phyloP scores from a whole-genome alignment of 2,113 vertebrate genomes.

The Acrocephalus kingi region DNA sequence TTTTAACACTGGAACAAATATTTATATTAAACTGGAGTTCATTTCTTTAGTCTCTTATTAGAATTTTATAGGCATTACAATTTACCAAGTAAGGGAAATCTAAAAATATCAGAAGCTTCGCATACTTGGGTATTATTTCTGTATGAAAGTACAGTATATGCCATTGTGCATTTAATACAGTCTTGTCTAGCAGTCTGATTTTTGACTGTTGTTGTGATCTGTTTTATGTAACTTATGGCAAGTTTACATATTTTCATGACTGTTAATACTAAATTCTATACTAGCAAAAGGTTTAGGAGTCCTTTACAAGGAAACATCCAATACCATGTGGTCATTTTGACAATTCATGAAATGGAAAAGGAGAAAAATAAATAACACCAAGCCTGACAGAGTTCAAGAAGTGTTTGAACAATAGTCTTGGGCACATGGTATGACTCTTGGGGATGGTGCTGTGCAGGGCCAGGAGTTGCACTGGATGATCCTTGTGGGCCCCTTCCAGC shows the following conservation, averaged over 20 bases:
- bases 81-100: background rate
- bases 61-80: background rate
- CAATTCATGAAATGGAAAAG: background rate
- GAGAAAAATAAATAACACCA: background rate
- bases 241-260: slow-evolving; percentile 77
- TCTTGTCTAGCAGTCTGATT: slow-evolving; percentile 27
- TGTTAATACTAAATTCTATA: slow-evolving; percentile 67
- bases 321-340: slow-evolving; percentile 23
- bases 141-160: background rate
- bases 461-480: background rate
- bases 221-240: slow-evolving; percentile 73
- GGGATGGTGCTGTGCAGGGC: background rate
- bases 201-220: slow-evolving; percentile 65
- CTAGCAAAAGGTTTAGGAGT: slow-evolving; percentile 50
- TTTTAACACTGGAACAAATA: background rate
- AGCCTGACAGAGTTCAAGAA: background rate
- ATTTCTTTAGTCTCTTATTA: background rate
- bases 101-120: slow-evolving; percentile 18
- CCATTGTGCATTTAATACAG: slow-evolving; percentile 6
- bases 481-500: background rate
- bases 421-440: background rate
- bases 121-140: background rate
- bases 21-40: background rate
- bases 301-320: slow-evolving; percentile 54
- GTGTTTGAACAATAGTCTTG: background rate